Conservation (phyloP, 1,140 invertebrate species). For the Episyrphus balteatus region DNA sequence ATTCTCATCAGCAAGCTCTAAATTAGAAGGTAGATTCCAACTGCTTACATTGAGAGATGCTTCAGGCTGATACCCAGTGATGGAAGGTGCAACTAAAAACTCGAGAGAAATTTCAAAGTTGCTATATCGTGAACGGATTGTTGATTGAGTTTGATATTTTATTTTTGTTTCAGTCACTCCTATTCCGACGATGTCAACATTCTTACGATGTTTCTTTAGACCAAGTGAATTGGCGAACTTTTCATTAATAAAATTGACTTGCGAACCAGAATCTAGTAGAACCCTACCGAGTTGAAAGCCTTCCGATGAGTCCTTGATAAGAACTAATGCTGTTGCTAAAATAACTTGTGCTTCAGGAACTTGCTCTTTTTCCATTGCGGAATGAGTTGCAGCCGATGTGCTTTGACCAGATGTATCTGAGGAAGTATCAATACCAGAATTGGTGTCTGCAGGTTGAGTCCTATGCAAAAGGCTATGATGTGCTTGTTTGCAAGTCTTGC, state of each 20-base stretch:
- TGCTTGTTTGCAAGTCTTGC: no score
- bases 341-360: background rate
- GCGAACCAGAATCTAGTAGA: no score
- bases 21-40: slow-evolving; percentile 13
- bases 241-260: background rate
- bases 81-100: slow-evolving; percentile 5
- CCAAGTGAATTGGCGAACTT: background rate
- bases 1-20: slow-evolving; percentile 18
- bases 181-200: background rate
- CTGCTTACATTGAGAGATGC: slow-evolving; percentile 1
- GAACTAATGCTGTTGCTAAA: slow-evolving; percentile 2
- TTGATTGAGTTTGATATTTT: background rate
- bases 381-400: no score
- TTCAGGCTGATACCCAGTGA: slow-evolving; percentile 7
- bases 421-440: no score
- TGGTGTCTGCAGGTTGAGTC: no score
- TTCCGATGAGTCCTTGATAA: background rate
- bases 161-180: slow-evolving; percentile 1
- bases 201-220: no score
- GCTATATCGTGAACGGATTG: slow-evolving; percentile 1
- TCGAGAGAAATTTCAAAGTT: background rate
- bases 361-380: background rate
- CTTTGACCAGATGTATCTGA: no score
- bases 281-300: background rate
- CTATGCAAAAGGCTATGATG: no score